phyloP scores from a whole-genome alignment of 1,140 invertebrate genomes.

The Drosophila setifemur region DNA sequence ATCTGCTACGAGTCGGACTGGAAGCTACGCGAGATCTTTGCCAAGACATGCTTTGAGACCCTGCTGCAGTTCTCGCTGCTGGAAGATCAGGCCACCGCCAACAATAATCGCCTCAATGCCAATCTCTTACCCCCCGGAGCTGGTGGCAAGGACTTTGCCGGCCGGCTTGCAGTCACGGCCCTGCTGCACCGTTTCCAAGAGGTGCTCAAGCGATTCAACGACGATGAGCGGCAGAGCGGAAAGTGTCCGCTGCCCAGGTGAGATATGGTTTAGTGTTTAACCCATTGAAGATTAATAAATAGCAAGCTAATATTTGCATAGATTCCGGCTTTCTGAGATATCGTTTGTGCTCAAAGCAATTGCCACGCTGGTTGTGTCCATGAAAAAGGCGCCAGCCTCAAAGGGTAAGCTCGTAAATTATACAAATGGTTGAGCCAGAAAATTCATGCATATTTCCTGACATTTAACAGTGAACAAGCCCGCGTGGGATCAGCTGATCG shows the following conservation, averaged over 20 bases:
- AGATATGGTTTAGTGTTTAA: no score
- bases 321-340: constrained; percentile 96
- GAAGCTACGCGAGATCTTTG: constrained; percentile 95
- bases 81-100: constrained; percentile 84
- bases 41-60: constrained; percentile 97
- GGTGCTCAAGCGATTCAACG: constrained; percentile 92
- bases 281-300: neutral
- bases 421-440: neutral
- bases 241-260: constrained; percentile 95
- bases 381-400: constrained; percentile 94
- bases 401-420: constrained; percentile 87
- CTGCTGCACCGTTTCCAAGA: constrained; percentile 96
- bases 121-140: constrained; percentile 59
- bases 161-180: constrained; percentile 94
- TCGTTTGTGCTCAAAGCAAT: constrained; percentile 98
- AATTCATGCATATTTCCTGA: neutral
- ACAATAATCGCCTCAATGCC: constrained; percentile 77
- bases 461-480: constrained; percentile 91
- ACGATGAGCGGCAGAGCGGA: constrained; percentile 93
- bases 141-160: constrained; percentile 87
- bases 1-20: constrained; percentile 92
- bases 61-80: constrained; percentile 95
- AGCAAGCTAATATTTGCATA: constrained; percentile 83
- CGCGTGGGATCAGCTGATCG: constrained; percentile 96
- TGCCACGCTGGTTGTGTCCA: constrained; percentile 93